phyloP scores from a whole-genome alignment of 2,888 invertebrate genomes.

The Eustalomyia histrio region DNA sequence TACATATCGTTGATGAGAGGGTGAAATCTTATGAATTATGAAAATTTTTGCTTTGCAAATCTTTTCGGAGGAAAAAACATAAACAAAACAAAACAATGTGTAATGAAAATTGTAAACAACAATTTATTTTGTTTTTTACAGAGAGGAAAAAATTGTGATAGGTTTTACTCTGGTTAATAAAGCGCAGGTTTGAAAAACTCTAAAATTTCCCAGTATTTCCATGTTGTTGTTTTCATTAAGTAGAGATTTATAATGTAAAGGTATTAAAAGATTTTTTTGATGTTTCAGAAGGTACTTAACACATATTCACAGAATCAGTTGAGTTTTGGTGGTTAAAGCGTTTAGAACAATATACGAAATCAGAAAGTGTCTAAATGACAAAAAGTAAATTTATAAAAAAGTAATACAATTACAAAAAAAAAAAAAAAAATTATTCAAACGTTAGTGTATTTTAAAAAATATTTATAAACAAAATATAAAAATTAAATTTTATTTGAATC shows the following conservation, averaged over 20 bases:
- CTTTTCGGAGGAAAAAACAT: not conserved
- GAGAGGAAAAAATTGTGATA: too few relatives aligned
- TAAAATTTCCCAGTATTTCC: slow-evolving; percentile 59
- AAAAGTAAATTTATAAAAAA: not conserved
- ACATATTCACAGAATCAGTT: slow-evolving; percentile 68
- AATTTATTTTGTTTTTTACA: not conserved
- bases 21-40: not conserved
- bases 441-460: not conserved
- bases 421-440: not conserved
- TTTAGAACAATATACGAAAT: slow-evolving; percentile 49
- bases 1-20: not conserved
- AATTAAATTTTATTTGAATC: not conserved
- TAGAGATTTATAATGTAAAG: slow-evolving; percentile 39
- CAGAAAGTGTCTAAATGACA: slow-evolving; percentile 17
- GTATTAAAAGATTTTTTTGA: slow-evolving; percentile 58
- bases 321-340: slow-evolving; percentile 69
- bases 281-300: slow-evolving; percentile 64
- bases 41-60: not conserved
- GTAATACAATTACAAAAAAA: not conserved
- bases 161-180: not conserved
- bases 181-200: slow-evolving; percentile 51
- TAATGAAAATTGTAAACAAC: slow-evolving; percentile 21
- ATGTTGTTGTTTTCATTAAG: slow-evolving; percentile 13
- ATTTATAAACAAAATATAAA: not conserved
- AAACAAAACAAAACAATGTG: slow-evolving; percentile 24